Evolutionary conservation across 2,113 vertebrate species (phyloP).

Genomic region (Calyptommatus sinebrachiatus): DNA sequence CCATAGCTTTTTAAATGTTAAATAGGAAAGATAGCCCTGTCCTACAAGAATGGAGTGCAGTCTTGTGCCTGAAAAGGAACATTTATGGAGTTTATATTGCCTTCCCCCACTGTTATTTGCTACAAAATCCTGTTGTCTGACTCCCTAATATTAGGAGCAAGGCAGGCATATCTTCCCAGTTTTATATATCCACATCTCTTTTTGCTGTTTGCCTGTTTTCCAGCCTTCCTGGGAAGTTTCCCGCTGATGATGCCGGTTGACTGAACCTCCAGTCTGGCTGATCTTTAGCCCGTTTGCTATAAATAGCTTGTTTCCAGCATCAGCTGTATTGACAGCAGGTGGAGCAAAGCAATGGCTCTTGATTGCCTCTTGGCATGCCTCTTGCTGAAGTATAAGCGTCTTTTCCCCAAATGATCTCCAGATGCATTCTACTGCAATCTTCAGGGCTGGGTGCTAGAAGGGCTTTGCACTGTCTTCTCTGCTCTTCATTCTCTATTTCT

Average conservation of each 20-base stretch:
- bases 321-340: slow-evolving; percentile 40
- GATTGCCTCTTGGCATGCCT: slow-evolving; percentile 46
- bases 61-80: no score
- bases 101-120: no score
- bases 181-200: not conserved
- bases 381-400: slow-evolving; percentile 30
- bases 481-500: not conserved
- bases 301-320: slow-evolving; percentile 51
- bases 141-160: no score
- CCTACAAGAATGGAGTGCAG: no score
- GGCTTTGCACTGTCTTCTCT: not conserved
- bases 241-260: slow-evolving; percentile 20
- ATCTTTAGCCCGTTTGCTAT: slow-evolving; percentile 56
- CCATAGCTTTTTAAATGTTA: no score
- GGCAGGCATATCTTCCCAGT: not conserved
- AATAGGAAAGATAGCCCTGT: no score
- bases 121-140: no score
- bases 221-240: slow-evolving; percentile 20
- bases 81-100: no score
- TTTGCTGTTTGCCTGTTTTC: slow-evolving; percentile 8
- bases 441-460: not conserved
- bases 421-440: not conserved
- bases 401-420: slow-evolving; percentile 8
- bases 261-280: slow-evolving; percentile 39
- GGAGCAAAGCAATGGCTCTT: slow-evolving; percentile 40